These are phyloP conservation scores for Centropus bengalensis DNA, from an alignment of 2,113 vertebrate species.

Conservation along the genomic window DNA sequence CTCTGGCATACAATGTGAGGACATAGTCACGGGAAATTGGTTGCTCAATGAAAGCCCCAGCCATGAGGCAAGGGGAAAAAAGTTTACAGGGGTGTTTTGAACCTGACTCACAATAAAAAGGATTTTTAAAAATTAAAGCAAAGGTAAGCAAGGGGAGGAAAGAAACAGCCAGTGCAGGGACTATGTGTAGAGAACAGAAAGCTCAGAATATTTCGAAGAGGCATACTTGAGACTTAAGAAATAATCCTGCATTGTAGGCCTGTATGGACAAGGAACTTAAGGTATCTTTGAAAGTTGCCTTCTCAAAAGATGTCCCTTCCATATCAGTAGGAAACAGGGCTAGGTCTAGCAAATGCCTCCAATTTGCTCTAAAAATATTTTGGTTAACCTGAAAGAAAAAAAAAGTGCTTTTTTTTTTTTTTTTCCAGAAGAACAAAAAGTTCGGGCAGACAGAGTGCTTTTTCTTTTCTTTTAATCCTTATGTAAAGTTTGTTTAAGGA, in stretches of 20 bases:
- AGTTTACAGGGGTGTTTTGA: neutral
- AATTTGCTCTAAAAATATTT: neutral
- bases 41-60: neutral
- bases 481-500: neutral
- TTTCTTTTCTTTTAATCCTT: neutral
- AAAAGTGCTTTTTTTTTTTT: neutral
- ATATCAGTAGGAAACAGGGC: neutral
- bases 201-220: neutral
- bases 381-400: neutral
- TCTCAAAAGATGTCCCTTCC: neutral
- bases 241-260: neutral
- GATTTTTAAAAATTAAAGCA: neutral
- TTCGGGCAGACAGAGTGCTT: neutral
- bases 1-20: neutral
- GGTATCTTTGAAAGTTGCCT: neutral
- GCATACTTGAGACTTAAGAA: neutral
- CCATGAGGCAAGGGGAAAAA: neutral
- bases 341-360: neutral
- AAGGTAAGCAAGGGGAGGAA: neutral
- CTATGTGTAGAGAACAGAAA: neutral
- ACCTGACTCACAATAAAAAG: neutral
- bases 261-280: neutral
- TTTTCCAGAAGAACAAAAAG: neutral
- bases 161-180: neutral
- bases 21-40: fast-evolving